Evolutionary conservation across 2,888 invertebrate genomes (phyloP).

Genomic region (Caenorhabditis drosophilae): DNA sequence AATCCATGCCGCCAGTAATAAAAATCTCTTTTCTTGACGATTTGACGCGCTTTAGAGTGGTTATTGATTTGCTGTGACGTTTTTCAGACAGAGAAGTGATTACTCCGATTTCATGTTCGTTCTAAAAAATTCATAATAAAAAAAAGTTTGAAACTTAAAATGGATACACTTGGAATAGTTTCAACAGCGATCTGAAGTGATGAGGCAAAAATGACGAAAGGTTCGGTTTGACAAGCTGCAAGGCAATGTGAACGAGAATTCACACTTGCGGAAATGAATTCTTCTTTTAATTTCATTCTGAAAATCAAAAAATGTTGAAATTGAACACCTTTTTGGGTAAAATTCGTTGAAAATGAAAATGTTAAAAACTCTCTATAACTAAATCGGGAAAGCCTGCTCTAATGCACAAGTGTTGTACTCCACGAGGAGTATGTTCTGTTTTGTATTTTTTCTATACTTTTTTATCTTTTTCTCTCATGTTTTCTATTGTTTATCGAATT

Average conservation of each 20-base stretch:
- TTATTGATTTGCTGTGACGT: conserved; percentile 41
- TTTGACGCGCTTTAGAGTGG: conserved; percentile 40
- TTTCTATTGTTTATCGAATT: not conserved
- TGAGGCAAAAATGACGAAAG: conserved; percentile 40
- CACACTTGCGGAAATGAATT: conserved; percentile 39
- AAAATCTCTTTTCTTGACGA: conserved; percentile 15
- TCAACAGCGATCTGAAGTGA: conserved; percentile 39
- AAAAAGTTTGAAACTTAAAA: not conserved
- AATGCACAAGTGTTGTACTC: not conserved
- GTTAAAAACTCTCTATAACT: not conserved
- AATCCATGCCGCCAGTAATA: conserved; percentile 27
- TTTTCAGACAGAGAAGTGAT: conserved; percentile 30
- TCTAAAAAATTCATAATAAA: conserved; percentile 12
- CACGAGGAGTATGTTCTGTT: not conserved
- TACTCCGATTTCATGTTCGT: conserved; percentile 18
- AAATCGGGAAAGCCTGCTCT: not conserved
- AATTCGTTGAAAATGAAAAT: not conserved
- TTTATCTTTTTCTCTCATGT: not conserved
- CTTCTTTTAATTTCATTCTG: conserved; percentile 27
- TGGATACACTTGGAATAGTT: conserved; percentile 32
- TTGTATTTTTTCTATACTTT: not conserved
- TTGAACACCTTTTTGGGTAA: too few species aligned
- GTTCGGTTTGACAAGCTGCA: conserved; percentile 17
- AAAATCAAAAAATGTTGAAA: not conserved
- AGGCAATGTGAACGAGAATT: conserved; percentile 50